These are phyloP conservation scores for Xestia rhomboidea DNA, from an alignment of 2,888 invertebrate species.

Conservation along the genomic window DNA sequence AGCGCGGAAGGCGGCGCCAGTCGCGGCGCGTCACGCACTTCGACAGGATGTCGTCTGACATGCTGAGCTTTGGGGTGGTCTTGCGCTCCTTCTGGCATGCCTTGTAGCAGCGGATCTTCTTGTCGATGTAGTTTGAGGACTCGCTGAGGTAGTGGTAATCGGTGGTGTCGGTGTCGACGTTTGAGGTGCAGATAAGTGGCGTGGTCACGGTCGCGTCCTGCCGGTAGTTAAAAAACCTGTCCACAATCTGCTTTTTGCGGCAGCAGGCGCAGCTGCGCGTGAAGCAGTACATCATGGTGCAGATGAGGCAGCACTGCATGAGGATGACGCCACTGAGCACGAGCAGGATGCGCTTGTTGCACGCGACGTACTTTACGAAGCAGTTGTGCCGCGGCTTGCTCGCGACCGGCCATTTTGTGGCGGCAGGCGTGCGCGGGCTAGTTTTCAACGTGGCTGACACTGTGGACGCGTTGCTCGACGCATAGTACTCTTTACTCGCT, in stretches of 20 bases:
- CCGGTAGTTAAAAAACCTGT: slow-evolving; percentile 80
- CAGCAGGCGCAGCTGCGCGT: slow-evolving; percentile 71
- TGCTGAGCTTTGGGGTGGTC: slow-evolving; percentile 74
- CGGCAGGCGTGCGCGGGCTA: fast-evolving
- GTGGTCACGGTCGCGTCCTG: slow-evolving; percentile 85
- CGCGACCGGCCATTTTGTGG: fast-evolving
- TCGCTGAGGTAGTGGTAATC: slow-evolving; percentile 80
- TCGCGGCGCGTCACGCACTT: slow-evolving; percentile 85
- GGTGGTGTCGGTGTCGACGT: slow-evolving; percentile 82
- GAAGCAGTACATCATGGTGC: slow-evolving; percentile 76
- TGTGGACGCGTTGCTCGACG: neutral
- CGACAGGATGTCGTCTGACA: slow-evolving; percentile 86
- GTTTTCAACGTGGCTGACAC: neutral
- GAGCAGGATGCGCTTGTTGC: slow-evolving; percentile 72
- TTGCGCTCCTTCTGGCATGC: slow-evolving; percentile 81
- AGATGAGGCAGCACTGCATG: slow-evolving; percentile 80
- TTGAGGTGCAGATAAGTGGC: slow-evolving; percentile 82
- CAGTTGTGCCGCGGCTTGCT: neutral
- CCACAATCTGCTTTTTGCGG: slow-evolving; percentile 73
- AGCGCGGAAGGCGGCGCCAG: slow-evolving; percentile 78
- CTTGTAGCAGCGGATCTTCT: slow-evolving; percentile 84
- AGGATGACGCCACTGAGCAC: slow-evolving; percentile 72
- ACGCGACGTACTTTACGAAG: slow-evolving; percentile 47
- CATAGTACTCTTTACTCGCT: fast-evolving
- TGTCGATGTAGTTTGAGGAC: slow-evolving; percentile 77